These are phyloP conservation scores for Ursus arctos DNA, from an alignment of 2,113 vertebrate genomes.

Conservation along the genomic window DNA sequence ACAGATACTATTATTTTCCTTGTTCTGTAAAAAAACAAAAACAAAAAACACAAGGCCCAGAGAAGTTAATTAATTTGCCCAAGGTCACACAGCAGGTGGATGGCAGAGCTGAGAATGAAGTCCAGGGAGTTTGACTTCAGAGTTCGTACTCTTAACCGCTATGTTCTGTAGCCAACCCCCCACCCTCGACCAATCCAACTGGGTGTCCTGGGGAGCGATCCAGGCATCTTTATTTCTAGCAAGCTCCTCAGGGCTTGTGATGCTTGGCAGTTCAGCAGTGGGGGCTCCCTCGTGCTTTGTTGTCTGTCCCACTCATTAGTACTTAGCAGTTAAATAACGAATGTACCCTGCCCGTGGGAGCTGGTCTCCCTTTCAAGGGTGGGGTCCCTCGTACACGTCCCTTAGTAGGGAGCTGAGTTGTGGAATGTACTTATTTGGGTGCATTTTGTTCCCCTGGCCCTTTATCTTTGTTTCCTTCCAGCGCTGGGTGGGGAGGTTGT, in stretches of 20 bases:
- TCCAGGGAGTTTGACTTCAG: not conserved
- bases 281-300: not conserved
- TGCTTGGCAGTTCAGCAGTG: rapidly evolving
- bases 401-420: not conserved
- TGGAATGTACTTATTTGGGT: not conserved
- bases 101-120: not conserved
- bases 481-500: rapidly evolving
- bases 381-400: not conserved
- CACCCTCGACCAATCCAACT: not conserved
- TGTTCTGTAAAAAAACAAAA: not conserved
- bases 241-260: not conserved
- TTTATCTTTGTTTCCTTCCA: not conserved
- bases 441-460: not conserved
- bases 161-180: not conserved
- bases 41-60: not conserved
- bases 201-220: not conserved
- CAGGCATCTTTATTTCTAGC: not conserved
- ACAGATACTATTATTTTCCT: not conserved
- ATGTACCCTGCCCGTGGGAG: not conserved
- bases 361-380: not conserved
- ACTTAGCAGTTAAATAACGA: not conserved
- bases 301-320: not conserved
- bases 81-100: not conserved
- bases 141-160: not conserved
- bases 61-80: not conserved